Conservation (phyloP, 2,888 invertebrate genomes). For the Microctonus hyperodae region DNA sequence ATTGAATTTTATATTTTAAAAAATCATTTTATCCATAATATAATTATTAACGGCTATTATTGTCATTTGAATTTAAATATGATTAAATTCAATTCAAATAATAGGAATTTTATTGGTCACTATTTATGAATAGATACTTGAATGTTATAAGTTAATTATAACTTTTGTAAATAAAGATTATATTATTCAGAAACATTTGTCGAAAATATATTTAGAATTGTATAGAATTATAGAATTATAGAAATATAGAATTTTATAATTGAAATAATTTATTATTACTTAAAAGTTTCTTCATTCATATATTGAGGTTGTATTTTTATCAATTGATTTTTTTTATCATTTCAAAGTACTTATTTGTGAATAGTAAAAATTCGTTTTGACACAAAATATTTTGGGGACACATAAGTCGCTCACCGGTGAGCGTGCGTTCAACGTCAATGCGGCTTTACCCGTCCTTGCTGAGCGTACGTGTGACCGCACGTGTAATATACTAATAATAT, state of each 20-base stretch:
- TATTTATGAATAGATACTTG: too few species aligned
- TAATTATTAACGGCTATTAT: background rate
- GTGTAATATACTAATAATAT: background rate
- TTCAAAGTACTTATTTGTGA: background rate
- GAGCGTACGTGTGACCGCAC: constrained; percentile 17
- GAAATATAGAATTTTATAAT: too few species aligned
- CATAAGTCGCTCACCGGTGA: constrained; percentile 20
- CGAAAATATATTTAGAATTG: too few species aligned
- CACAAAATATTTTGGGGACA: constrained; percentile 15
- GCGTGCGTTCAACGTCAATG: constrained; percentile 15
- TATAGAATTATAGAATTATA: too few species aligned
- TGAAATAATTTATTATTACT: too few species aligned
- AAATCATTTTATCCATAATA: background rate
- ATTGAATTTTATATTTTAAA: background rate
- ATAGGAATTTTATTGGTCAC: background rate
- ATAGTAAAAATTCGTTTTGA: background rate
- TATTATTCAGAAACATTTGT: too few species aligned
- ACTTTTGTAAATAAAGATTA: too few species aligned
- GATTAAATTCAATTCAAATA: background rate
- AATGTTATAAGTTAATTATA: too few species aligned
- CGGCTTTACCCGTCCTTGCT: constrained; percentile 18
- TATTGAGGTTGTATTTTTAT: too few species aligned
- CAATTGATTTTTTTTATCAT: too few species aligned
- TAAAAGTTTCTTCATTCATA: too few species aligned
- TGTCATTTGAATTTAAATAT: background rate